Conservation (phyloP, 2,113 vertebrate species). For the Alethe diademata region DNA sequence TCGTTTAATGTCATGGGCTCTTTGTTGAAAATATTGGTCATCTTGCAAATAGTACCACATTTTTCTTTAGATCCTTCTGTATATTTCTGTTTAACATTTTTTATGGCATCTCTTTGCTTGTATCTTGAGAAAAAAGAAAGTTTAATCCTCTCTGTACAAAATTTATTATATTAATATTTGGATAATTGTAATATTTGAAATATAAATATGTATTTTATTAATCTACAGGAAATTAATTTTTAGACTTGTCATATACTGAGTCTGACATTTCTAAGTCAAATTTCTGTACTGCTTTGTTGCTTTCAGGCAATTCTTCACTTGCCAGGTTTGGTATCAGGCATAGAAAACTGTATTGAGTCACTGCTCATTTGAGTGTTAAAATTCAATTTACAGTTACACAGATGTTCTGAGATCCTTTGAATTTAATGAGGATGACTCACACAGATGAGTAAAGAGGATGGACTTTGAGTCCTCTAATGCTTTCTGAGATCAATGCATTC, state of each 20-base stretch:
- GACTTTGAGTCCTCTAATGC: constrained; percentile 68
- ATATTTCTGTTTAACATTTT: not conserved
- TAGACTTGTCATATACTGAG: not conserved
- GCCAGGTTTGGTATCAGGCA: constrained; percentile 30
- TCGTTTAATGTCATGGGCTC: not conserved
- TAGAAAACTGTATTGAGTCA: constrained; percentile 43
- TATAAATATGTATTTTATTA: not conserved
- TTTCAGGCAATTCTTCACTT: constrained; percentile 26
- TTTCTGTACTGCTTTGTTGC: not conserved
- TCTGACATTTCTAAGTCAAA: not conserved
- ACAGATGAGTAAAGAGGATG: constrained; percentile 62
- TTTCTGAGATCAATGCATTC: constrained; percentile 63
- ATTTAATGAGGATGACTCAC: constrained; percentile 86
- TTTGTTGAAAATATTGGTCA: not conserved
- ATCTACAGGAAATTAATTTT: constrained; percentile 5
- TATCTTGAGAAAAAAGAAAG: not conserved
- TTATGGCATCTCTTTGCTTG: not conserved
- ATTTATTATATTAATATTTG: constrained; percentile 17
- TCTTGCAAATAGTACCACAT: not conserved
- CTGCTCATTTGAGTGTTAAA: constrained; percentile 58
- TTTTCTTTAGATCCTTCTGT: not conserved
- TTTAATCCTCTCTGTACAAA: constrained; percentile 4
- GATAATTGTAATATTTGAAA: constrained; percentile 22
- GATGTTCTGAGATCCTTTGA: constrained; percentile 74
- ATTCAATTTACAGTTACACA: constrained; percentile 69